Base-by-base conservation (phyloP, 2,888 invertebrate genomes). In the Trichogramma dendrolimi region DNA sequence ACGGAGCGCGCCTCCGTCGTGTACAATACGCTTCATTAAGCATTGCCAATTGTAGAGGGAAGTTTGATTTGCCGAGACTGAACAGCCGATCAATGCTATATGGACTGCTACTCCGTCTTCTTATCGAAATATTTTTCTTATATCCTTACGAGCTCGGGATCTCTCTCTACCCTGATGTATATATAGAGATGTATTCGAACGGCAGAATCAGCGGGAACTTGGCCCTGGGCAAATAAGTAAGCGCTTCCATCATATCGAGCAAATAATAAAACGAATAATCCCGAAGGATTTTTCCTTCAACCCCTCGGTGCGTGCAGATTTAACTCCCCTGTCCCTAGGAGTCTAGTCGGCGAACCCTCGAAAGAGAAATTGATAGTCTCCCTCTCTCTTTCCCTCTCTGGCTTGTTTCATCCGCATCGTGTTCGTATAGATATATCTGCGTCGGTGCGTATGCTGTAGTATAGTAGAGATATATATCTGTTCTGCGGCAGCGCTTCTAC, bases 281-380 rank as follows among this genome's bases (percentile, higher is more conserved):
- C 56, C 51, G 51, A 6, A 51, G 43, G 41, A 60, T 65, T 62
- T 60, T 62, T 56, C 49, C 39, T 48, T 11, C 44, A n/a, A 8
- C 51, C 10, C n/a, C 5, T 51, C 50, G 40, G 39, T 27, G 40
- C 6, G n/a, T 6, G 38, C 51, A 49, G 6, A 54, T 40, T 51
- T 43, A 10, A 11, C 49, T 50, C 27, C 11, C 2, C 4, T n/a
- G 4, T 41, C 38, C 46, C 48, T 57, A 8, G 27, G 27, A 27
- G 55, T 41, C 47, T 44, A 51, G 49, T 62, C 49, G 47, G 51
- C 38, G 14, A 44, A 6, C 47, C 46, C 39, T 49, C 55, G 38
- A 56, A 56, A 57, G 57, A 57, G 60, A 63, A 63, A 63, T 60
- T 60, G 63, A 60, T 63, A 63, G 60, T 57, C 60, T 58, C 58